phyloP scores from a whole-genome alignment of 2,888 invertebrate genomes.

The Dusona sp. region DNA sequence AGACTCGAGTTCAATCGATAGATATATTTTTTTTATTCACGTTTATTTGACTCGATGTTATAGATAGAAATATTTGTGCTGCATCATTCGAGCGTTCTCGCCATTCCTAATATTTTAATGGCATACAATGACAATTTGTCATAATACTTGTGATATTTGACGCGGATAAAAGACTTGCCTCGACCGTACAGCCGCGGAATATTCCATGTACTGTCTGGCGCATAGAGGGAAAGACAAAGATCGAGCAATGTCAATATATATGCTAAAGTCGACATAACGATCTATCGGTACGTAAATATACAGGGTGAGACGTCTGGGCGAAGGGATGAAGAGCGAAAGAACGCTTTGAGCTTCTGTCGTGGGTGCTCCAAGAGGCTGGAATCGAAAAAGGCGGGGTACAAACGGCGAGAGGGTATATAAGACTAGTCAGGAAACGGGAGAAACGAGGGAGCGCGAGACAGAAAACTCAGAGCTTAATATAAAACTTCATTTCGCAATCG shows the following conservation, averaged over 20 bases:
- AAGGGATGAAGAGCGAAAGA: conserved; percentile 59
- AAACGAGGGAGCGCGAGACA: conserved; percentile 68
- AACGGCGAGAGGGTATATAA: conserved; percentile 53
- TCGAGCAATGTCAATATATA: conserved; percentile 83
- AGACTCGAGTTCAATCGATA: neutral
- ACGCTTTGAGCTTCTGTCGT: conserved; percentile 57
- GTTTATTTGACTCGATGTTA: neutral
- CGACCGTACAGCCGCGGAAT: conserved; percentile 42
- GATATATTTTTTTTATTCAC: neutral
- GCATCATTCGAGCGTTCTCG: neutral
- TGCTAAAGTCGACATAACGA: conserved; percentile 84
- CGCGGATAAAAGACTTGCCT: conserved; percentile 42
- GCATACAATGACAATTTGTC: conserved; percentile 57
- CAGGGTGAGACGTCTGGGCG: conserved; percentile 76
- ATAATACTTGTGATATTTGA: conserved; percentile 58
- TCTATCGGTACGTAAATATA: conserved; percentile 84
- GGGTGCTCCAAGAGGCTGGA: conserved; percentile 58
- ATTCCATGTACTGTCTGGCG: conserved; percentile 2
- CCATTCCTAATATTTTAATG: conserved; percentile 46
- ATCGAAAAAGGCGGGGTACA: conserved; percentile 68
- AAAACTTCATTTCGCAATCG: conserved; percentile 85
- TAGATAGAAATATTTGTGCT: neutral
- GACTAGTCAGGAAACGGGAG: conserved; percentile 62
- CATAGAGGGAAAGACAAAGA: conserved; percentile 73
- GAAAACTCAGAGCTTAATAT: conserved; percentile 82